Conservation (phyloP, 2,797 vertebrate species). For the Melanotaenia maccullochi region DNA sequence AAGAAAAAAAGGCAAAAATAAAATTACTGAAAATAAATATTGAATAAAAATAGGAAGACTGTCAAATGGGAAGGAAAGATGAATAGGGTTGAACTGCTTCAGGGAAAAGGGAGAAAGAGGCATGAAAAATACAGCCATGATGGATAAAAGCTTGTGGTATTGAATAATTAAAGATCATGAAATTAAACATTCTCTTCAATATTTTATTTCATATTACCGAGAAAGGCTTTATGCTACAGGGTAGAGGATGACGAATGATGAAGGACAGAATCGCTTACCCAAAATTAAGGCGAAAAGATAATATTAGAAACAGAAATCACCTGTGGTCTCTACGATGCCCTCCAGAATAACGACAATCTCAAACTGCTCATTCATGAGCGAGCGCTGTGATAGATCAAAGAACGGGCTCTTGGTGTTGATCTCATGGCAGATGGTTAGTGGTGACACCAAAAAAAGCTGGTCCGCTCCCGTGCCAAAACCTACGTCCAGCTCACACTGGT, state of each 20-base stretch:
- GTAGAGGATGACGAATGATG: conserved; percentile 36
- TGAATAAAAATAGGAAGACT: conserved; percentile 18
- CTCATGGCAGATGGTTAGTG: conserved; percentile 92
- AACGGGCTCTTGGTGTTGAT: conserved; percentile 91
- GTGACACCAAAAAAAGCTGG: conserved; percentile 92
- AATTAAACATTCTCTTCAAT: conserved; percentile 65
- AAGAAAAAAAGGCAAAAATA: conserved; percentile 7
- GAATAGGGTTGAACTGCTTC: conserved; percentile 26
- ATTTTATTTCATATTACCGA: conserved; percentile 45
- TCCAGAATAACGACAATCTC: conserved; percentile 93
- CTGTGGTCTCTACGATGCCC: conserved; percentile 92
- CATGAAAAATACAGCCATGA: conserved; percentile 30
- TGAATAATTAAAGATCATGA: conserved; percentile 70
- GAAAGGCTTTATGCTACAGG: conserved; percentile 19
- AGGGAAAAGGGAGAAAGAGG: conserved; percentile 27
- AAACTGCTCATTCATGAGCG: conserved; percentile 89
- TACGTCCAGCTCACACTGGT: conserved; percentile 92
- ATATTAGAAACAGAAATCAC: conserved; percentile 65
- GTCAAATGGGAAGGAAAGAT: conserved; percentile 30
- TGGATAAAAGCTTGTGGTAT: conserved; percentile 30
- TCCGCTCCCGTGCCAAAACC: conserved; percentile 92
- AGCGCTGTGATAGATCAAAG: conserved; percentile 89
- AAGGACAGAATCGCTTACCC: conserved; percentile 9
- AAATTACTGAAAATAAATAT: neutral
- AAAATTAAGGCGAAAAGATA: conserved; percentile 1